Percentiles rank a stretch among this genome's conserved stretches.
Conservation (phyloP, 64 coral and sea anemone species). For the Montipora capricornis region DNA sequence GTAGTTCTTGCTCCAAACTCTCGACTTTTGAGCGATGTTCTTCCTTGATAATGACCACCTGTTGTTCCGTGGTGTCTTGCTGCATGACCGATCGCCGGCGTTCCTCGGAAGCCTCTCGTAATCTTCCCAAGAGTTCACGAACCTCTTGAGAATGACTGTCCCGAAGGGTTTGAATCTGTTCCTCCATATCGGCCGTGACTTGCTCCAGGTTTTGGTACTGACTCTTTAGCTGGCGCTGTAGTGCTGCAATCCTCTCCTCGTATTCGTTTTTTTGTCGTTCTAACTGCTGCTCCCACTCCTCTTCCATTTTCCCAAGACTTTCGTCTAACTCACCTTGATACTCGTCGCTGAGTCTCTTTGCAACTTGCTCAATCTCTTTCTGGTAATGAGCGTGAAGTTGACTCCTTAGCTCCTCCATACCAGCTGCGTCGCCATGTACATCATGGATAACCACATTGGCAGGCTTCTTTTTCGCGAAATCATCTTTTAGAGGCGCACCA, state of each 20-base stretch:
- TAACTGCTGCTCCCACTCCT: slow-evolving; percentile 91
- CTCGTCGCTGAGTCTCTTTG: slow-evolving; percentile 74
- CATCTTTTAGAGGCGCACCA: neutral
- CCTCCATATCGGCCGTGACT: slow-evolving; percentile 94
- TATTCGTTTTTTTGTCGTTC: slow-evolving; percentile 77
- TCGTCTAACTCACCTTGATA: slow-evolving; percentile 89
- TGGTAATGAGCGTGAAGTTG: slow-evolving; percentile 77
- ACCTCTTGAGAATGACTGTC: slow-evolving; percentile 81
- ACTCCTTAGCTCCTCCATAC: slow-evolving; percentile 17
- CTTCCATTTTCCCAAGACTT: slow-evolving; percentile 78
- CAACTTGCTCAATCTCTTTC: slow-evolving; percentile 80
- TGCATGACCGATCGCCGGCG: slow-evolving; percentile 88
- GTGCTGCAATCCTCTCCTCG: slow-evolving; percentile 77
- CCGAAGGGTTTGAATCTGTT: slow-evolving; percentile 92
- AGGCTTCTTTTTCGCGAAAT: neutral
- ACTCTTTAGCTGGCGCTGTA: slow-evolving; percentile 78
- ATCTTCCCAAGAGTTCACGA: slow-evolving; percentile 77
- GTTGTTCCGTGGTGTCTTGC: slow-evolving; percentile 89
- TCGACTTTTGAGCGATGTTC: slow-evolving; percentile 82
- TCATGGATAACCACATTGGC: slow-evolving; percentile 7
- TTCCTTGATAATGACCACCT: slow-evolving; percentile 92
- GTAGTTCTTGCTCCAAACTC: slow-evolving; percentile 83
- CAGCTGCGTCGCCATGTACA: neutral
- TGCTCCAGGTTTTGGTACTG: slow-evolving; percentile 86
- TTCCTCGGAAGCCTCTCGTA: slow-evolving; percentile 87